Conservation (phyloP, 1,140 invertebrate genomes). For the Drosophila insularis region DNA sequence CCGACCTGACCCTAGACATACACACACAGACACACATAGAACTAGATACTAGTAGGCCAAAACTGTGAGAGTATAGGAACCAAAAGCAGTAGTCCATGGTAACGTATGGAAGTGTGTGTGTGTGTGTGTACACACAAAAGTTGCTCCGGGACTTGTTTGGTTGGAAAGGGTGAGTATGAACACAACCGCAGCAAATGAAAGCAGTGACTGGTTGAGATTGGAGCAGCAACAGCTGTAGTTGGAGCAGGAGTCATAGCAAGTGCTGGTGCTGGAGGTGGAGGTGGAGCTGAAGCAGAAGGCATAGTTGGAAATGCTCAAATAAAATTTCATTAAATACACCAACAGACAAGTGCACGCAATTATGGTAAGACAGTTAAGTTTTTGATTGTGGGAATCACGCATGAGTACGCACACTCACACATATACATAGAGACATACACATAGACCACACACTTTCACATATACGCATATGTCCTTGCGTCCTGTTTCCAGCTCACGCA, state of each 20-base stretch:
- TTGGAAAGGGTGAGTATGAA: neutral
- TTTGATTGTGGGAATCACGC: constrained; percentile 81
- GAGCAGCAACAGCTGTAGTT: constrained; percentile 15
- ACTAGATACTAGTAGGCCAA: constrained; percentile 37
- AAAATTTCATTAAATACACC: constrained; percentile 81
- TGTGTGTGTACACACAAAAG: constrained; percentile 57
- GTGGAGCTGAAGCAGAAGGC: neutral
- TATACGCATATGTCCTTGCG: neutral
- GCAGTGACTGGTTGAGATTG: constrained; percentile 54
- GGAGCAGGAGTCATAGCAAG: neutral
- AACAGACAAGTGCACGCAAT: constrained; percentile 80
- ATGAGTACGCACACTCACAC: constrained; percentile 66
- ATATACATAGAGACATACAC: constrained; percentile 14
- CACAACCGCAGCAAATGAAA: constrained; percentile 53
- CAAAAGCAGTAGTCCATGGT: constrained; percentile 35
- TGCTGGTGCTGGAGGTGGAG: neutral
- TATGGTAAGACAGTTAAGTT: constrained; percentile 80
- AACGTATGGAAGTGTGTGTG: constrained; percentile 65
- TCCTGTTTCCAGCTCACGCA: constrained; percentile 13
- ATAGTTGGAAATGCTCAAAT: constrained; percentile 56
- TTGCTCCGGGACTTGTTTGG: constrained; percentile 56
- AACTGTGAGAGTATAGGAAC: neutral
- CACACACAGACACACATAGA: constrained; percentile 7
- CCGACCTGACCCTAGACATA: constrained; percentile 36
- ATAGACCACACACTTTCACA: constrained; percentile 6